Conservation (phyloP, 2,888 invertebrate genomes). For the Ormyrus nitidulus region DNA sequence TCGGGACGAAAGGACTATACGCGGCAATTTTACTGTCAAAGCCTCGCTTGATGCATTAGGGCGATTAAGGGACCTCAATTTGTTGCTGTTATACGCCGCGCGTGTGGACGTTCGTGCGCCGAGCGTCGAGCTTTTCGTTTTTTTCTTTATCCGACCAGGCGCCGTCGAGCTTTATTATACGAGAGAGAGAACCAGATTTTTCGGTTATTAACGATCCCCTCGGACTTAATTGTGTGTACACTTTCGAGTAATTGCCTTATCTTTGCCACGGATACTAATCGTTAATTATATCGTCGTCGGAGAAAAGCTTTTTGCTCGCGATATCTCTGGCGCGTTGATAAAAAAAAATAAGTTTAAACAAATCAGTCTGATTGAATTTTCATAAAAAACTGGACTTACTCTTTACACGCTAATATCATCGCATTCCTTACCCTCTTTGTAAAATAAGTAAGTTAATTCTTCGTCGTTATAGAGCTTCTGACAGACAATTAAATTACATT, state of each 20-base stretch:
- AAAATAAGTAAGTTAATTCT: too few species aligned
- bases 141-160: not conserved
- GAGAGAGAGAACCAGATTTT: not conserved
- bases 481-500: too few species aligned
- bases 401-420: too few species aligned
- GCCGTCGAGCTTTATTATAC: not conserved
- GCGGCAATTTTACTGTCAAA: conserved; percentile 69
- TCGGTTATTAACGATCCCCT: not conserved
- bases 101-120: conserved; percentile 51
- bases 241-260: conserved; percentile 14
- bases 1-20: conserved; percentile 62
- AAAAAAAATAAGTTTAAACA: too few species aligned
- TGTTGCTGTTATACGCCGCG: conserved; percentile 63
- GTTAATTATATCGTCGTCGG: too few species aligned
- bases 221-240: not conserved
- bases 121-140: conserved; percentile 36
- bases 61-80: conserved; percentile 72
- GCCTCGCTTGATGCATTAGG: conserved; percentile 70
- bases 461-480: too few species aligned
- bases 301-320: not conserved
- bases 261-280: not conserved
- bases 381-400: too few species aligned
- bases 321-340: not conserved
- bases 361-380: too few species aligned
- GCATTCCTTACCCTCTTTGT: too few species aligned